A percentile compares a stretch with the other conserved stretches of the same genome.
phyloP scores from a whole-genome alignment of 2,797 vertebrate genomes.

The Paramormyrops hopkinsi region DNA sequence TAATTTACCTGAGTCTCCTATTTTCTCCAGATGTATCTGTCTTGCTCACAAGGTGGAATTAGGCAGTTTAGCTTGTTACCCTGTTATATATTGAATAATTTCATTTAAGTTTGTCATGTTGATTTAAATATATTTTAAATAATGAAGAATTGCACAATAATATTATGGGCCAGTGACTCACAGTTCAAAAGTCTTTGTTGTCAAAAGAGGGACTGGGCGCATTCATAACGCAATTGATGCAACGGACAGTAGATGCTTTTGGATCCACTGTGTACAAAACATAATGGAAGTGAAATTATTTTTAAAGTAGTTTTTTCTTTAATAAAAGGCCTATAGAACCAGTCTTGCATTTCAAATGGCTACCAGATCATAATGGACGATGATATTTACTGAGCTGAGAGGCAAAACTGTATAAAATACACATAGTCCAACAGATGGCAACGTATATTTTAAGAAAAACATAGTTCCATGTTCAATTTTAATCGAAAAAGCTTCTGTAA shows the following conservation, averaged over 20 bases:
- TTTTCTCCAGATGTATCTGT: neutral
- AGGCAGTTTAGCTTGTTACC: neutral
- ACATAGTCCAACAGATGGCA: neutral
- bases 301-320: neutral
- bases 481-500: neutral
- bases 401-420: neutral
- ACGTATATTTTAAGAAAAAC: neutral
- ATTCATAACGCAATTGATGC: neutral
- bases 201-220: neutral
- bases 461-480: neutral
- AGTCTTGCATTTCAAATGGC: neutral
- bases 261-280: neutral
- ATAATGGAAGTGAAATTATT: neutral
- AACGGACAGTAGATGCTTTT: neutral
- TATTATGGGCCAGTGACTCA: neutral
- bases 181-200: neutral
- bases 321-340: neutral
- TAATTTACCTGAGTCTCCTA: neutral
- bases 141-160: neutral
- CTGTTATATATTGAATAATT: neutral
- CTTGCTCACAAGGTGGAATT: neutral
- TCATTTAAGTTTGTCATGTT: neutral
- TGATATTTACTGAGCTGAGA: neutral
- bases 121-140: neutral
- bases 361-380: neutral